Evolutionary conservation across 2,888 invertebrate genomes (phyloP).

Genomic region (Margaritifera margaritifera): DNA sequence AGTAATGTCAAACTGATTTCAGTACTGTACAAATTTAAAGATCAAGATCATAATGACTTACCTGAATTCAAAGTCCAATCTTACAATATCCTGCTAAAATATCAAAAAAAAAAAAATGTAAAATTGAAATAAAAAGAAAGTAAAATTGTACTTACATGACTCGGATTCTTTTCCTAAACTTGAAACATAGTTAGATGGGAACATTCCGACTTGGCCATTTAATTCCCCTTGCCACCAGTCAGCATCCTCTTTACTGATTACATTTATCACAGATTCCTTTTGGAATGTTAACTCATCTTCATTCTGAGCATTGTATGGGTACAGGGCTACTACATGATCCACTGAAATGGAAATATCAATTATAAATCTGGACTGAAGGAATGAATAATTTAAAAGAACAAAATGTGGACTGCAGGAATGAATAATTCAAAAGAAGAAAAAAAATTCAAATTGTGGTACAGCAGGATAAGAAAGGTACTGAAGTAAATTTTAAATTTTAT

Average conservation of each 20-base stretch:
- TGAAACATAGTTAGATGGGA: conserved; percentile 96
- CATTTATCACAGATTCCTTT: conserved; percentile 69
- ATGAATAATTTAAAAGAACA: not conserved
- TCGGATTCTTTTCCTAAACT: conserved; percentile 65
- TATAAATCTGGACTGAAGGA: too few species aligned
- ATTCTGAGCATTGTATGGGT: conserved; percentile 69
- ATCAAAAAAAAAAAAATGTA: not conserved
- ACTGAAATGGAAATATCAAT: conserved; percentile 37
- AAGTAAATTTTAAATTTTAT: too few species aligned
- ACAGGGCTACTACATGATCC: conserved; percentile 82
- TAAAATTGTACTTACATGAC: conserved; percentile 61
- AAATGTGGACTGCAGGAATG: too few species aligned
- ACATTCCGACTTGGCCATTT: conserved; percentile 91
- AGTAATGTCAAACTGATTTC: too few species aligned
- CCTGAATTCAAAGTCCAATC: too few species aligned
- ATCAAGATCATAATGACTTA: too few species aligned
- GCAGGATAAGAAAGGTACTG: too few species aligned
- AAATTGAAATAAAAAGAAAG: not conserved
- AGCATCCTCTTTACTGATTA: conserved; percentile 90
- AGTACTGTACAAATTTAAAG: too few species aligned
- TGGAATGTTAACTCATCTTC: conserved; percentile 72
- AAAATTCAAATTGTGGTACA: too few species aligned
- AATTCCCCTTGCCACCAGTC: conserved; percentile 97
- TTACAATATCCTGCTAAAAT: not conserved
- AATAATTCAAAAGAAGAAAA: too few species aligned